phyloP scores from a whole-genome alignment of 2,797 vertebrate genomes.

The Thripadectes ignobilis region DNA sequence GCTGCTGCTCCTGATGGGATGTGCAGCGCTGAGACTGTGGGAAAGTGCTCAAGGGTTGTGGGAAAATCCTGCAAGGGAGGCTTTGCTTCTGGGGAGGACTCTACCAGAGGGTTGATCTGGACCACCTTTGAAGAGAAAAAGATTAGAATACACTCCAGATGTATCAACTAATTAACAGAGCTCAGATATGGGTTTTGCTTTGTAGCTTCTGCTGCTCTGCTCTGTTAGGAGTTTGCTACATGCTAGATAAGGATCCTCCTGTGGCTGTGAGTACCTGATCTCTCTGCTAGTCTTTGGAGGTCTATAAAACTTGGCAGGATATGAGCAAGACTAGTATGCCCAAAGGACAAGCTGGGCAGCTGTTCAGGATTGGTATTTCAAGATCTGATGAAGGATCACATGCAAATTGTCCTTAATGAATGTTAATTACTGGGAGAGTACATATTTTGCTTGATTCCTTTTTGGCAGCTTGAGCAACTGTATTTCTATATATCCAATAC shows the following conservation, averaged over 20 bases:
- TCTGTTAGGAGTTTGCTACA: background rate
- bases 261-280: background rate
- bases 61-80: background rate
- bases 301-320: conserved; percentile 10
- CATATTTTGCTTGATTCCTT: conserved; percentile 15
- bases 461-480: conserved; percentile 23
- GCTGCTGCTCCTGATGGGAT: background rate
- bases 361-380: background rate
- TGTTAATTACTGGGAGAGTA: conserved; percentile 48
- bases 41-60: fast-evolving
- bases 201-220: background rate
- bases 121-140: background rate
- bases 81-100: background rate
- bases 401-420: conserved; percentile 46
- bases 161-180: background rate
- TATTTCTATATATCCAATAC: conserved; percentile 24
- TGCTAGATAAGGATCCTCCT: background rate
- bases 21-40: background rate
- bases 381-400: conserved; percentile 20
- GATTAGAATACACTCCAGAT: background rate
- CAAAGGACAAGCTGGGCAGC: conserved; percentile 46
- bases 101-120: background rate
- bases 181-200: background rate
- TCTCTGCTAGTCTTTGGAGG: background rate
- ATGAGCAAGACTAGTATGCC: background rate